These are phyloP conservation scores for Pseudonaja textilis DNA, from an alignment of 2,113 vertebrate genomes.

Conservation along the genomic window DNA sequence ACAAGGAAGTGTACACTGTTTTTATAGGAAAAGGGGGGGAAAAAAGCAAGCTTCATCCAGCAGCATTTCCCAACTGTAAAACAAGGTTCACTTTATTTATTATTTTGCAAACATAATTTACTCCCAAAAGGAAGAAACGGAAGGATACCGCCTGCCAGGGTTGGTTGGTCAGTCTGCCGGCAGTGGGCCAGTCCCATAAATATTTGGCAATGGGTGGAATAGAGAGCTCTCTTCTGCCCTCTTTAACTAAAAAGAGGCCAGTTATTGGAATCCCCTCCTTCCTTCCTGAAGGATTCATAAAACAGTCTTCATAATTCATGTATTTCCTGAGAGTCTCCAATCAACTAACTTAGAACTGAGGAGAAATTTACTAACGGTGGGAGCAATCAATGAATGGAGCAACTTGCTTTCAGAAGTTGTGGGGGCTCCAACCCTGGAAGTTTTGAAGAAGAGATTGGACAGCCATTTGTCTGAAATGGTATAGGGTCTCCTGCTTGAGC, in stretches of 20 bases:
- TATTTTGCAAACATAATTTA: constrained; percentile 72
- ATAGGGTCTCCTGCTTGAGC: neutral
- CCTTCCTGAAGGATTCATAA: constrained; percentile 61
- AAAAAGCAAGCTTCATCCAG: neutral
- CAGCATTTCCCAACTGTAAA: constrained; percentile 58
- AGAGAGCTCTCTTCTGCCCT: constrained; percentile 63
- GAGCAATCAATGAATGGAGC: neutral
- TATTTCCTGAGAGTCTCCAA: constrained; percentile 21
- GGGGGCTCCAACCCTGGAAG: neutral
- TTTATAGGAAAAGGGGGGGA: neutral
- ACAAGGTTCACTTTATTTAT: constrained; percentile 62
- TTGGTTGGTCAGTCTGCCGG: constrained; percentile 57
- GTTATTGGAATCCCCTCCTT: constrained; percentile 59
- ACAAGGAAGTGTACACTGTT: neutral
- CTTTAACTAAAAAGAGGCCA: constrained; percentile 65
- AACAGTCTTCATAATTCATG: constrained; percentile 52
- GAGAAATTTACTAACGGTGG: neutral
- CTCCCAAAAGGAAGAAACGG: constrained; percentile 76
- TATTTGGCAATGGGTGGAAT: constrained; percentile 70
- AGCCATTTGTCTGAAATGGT: neutral
- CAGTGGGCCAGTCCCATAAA: constrained; percentile 73
- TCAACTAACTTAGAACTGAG: neutral
- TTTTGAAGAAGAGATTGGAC: no score
- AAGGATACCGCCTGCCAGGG: constrained; percentile 65
- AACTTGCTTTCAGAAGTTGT: neutral